Evolutionary conservation across 2,113 vertebrate species (phyloP), one percentile per base, ranked within the genome.

Genomic region (Microcebus jonahi): DNA sequence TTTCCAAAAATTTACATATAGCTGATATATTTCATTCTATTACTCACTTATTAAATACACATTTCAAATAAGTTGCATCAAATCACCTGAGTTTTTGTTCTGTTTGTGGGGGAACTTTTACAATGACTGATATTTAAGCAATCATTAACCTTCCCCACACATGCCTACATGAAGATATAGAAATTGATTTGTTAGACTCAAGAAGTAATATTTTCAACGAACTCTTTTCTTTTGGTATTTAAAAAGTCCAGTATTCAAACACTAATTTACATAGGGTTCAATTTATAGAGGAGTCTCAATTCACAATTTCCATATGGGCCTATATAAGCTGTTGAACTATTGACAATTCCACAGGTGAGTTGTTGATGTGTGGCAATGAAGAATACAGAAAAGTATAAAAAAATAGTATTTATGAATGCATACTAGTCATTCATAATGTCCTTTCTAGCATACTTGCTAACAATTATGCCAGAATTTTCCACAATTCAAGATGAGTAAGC

Each of bases 391-490:
- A 34, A 18, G 11, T 42, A 18, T 39, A 5, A n/a, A 31, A 67
- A 3, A 10, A 0, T 36, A 50, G 12, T 65, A 55, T 36, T 42
- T 68, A 15, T 39, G 57, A 27, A 34, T 80, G 39, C 9, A 48
- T 31, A 7, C 11, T 70, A 10, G 3, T 70, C 8, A 31, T 2
- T 4, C 6, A 4, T 0, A 12, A 4, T 3, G 0, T 59, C 21
- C 17, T 61, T 34, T 42, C 14, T 6, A 63, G 18, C 3, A 21
- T 27, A 36, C 4, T 80, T 86, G 6, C 31, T 70, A 57, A 68
- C 5, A 34, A 4, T 17, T 57, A 76, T 4, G 5, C 6, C 13
- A 67, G 34, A 42, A 73, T 81, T 39, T 20, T 65, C 34, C 17
- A 5, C 6, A 23, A n/a, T 4, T 75, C 1, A 67, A 68, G 8